A percentile compares a stretch with the other conserved stretches of the same genome.
These are phyloP conservation scores for Porites rus DNA, from an alignment of 92 coral and sea anemone species.

Conservation along the genomic window DNA sequence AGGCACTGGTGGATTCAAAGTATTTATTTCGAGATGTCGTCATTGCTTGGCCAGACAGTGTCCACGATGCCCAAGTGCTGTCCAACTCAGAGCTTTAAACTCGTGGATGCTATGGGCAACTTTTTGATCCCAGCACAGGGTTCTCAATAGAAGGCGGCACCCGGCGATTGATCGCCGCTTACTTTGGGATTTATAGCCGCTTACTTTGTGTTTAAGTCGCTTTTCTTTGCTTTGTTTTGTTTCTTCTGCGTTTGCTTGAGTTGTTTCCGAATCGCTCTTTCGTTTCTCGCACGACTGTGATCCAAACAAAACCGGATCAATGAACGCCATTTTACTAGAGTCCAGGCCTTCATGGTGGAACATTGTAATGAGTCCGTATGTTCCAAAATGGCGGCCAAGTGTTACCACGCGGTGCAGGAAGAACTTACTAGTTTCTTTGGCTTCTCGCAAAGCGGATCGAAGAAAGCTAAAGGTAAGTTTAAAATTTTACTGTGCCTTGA, in stretches of 20 bases:
- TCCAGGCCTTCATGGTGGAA: slow-evolving; percentile 32
- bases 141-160: no score
- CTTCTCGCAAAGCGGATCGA: no score
- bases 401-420: slow-evolving; percentile 2
- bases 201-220: no score
- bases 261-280: no score
- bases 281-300: no score
- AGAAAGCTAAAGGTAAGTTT: no score
- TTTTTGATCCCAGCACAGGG: slow-evolving; percentile 38
- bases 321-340: slow-evolving; percentile 23
- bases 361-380: slow-evolving; percentile 19
- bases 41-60: slow-evolving; percentile 58
- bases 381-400: slow-evolving; percentile 22
- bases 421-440: neutral
- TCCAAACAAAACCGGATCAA: neutral
- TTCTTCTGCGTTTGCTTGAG: no score
- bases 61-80: slow-evolving; percentile 57
- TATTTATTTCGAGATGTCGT: slow-evolving; percentile 28
- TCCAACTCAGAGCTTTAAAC: slow-evolving; percentile 54
- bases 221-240: no score
- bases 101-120: slow-evolving; percentile 30
- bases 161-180: no score
- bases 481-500: neutral
- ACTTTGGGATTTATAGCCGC: no score
- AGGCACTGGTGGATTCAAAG: slow-evolving; percentile 36